A percentile compares a stretch with the other conserved stretches of the same genome.
These are phyloP conservation scores for Melikaiella ostensackeni DNA, from an alignment of 2,888 invertebrate genomes.

Conservation along the genomic window DNA sequence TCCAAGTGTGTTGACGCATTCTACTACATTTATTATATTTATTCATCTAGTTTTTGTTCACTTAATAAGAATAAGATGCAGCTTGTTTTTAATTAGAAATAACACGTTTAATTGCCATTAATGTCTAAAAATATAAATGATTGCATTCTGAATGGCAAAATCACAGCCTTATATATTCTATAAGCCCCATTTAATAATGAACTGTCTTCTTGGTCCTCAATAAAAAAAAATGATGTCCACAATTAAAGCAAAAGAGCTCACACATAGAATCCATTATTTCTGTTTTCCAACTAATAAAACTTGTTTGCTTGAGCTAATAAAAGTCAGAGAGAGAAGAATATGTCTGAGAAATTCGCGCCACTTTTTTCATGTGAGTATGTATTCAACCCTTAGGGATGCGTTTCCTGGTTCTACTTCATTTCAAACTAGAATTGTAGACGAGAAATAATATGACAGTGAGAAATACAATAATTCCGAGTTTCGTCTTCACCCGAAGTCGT, in stretches of 20 bases:
- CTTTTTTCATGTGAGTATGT: slow-evolving; percentile 3
- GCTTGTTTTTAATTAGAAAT: too few species aligned
- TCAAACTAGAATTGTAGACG: not conserved
- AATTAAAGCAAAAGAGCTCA: slow-evolving; percentile 26
- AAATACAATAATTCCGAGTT: slow-evolving; percentile 10
- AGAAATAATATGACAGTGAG: not conserved
- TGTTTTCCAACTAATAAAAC: slow-evolving; percentile 15
- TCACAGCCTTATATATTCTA: too few species aligned
- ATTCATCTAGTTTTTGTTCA: too few species aligned
- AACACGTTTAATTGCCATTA: too few species aligned
- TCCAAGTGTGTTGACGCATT: too few species aligned
- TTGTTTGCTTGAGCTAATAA: slow-evolving; percentile 24
- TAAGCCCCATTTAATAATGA: not conserved
- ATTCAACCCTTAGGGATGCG: slow-evolving; percentile 20
- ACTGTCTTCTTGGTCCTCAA: not conserved
- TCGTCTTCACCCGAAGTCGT: slow-evolving; percentile 1
- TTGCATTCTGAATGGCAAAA: too few species aligned
- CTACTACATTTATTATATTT: too few species aligned
- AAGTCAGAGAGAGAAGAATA: not conserved
- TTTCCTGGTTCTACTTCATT: not conserved
- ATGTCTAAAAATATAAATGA: too few species aligned
- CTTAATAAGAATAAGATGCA: too few species aligned
- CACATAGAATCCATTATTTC: not conserved
- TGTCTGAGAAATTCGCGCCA: not conserved
- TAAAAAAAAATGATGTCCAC: slow-evolving; percentile 15